Conservation (phyloP, 1,140 invertebrate species). For the Plodia interpunctella region DNA sequence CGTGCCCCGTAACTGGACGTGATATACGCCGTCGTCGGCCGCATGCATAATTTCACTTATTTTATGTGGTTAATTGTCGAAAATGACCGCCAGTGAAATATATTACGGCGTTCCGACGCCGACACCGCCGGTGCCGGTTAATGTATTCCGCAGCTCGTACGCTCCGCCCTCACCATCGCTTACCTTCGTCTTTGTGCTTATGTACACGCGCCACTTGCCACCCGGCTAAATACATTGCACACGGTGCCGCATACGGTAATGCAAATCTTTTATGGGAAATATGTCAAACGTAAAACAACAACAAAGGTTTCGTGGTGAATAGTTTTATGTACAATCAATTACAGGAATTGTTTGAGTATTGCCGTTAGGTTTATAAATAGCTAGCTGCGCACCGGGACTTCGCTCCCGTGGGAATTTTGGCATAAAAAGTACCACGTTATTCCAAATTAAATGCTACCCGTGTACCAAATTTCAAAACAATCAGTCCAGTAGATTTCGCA, state of each 20-base stretch:
- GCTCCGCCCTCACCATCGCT: conserved; percentile 51
- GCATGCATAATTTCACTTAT: conserved; percentile 77
- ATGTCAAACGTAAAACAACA: conserved; percentile 16
- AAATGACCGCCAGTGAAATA: conserved; percentile 75
- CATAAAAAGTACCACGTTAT: too few species aligned
- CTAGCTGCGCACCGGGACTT: too few species aligned
- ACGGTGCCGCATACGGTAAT: conserved; percentile 15
- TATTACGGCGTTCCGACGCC: conserved; percentile 61
- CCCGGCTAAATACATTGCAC: conserved; percentile 1
- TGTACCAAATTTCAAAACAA: too few species aligned
- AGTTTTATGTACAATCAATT: too few species aligned
- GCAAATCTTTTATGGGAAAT: conserved; percentile 18
- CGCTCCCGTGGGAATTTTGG: too few species aligned
- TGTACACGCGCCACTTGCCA: conserved; percentile 18
- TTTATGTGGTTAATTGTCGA: conserved; percentile 77
- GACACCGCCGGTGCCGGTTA: conserved; percentile 55
- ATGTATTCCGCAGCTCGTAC: conserved; percentile 64
- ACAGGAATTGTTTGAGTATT: too few species aligned
- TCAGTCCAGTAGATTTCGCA: too few species aligned
- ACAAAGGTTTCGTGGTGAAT: neutral
- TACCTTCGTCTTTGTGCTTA: conserved; percentile 46
- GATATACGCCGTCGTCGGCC: conserved; percentile 75
- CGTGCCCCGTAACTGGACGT: conserved; percentile 73
- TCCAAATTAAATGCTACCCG: too few species aligned
- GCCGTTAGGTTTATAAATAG: too few species aligned